These are phyloP conservation scores for Stegophylla sp. DNA, from an alignment of 2,888 invertebrate species.

Conservation along the genomic window DNA sequence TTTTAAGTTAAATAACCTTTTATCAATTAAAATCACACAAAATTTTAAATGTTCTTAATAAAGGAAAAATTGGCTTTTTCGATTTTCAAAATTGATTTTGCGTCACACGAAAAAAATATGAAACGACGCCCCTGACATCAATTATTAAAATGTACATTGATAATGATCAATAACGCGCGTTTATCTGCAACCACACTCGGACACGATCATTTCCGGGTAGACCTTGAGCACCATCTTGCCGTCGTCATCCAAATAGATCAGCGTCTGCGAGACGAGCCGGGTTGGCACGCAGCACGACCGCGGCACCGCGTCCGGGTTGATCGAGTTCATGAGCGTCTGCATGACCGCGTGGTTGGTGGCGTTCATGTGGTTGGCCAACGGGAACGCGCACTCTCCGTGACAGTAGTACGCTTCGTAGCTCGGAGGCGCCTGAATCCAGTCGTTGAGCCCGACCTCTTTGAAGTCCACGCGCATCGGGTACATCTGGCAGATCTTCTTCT, in stretches of 20 bases:
- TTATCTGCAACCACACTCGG: constrained; percentile 95
- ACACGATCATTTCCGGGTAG: constrained; percentile 97
- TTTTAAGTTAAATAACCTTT: too few relatives aligned
- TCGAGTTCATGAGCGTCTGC: constrained; percentile 87
- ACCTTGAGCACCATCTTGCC: constrained; percentile 90
- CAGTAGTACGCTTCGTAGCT: constrained; percentile 94
- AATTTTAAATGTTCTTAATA: too few relatives aligned
- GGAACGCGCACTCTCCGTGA: constrained; percentile 92
- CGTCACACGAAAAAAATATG: too few relatives aligned
- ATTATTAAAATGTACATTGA: too few relatives aligned
- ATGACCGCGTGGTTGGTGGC: constrained; percentile 97
- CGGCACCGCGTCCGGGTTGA: constrained; percentile 77
- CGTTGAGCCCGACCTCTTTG: constrained; percentile 90
- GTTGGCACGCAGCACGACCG: constrained; percentile 94
- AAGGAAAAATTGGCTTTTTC: too few relatives aligned
- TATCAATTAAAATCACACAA: too few relatives aligned
- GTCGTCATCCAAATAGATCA: constrained; percentile 89
- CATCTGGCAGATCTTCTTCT: constrained; percentile 78
- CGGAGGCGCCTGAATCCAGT: constrained; percentile 95
- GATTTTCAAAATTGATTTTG: too few relatives aligned
- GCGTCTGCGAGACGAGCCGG: constrained; percentile 84
- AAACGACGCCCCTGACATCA: too few relatives aligned
- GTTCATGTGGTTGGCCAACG: constrained; percentile 90
- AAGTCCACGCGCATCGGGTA: constrained; percentile 94
- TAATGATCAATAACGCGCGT: too few relatives aligned